Conservation (phyloP, 2,888 invertebrate genomes). For the Rosalia funebris region DNA sequence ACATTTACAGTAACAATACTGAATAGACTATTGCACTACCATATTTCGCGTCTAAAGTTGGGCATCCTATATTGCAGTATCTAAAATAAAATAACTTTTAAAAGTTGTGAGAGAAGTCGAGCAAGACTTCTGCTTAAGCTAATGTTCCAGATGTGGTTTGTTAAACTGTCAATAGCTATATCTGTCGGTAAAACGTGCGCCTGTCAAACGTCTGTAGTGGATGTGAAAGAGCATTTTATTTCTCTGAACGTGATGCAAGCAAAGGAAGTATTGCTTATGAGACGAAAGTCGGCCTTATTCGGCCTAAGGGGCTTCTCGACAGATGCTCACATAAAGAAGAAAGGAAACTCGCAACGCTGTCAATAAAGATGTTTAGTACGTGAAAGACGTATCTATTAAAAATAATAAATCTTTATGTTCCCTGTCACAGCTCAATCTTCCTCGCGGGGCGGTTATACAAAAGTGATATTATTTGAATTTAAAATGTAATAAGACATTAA, state of each 20-base stretch:
- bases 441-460: too few relatives aligned
- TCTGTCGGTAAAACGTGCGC: not conserved
- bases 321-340: not conserved
- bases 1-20: too few relatives aligned
- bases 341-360: conserved; percentile 1
- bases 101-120: not conserved
- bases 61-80: too few relatives aligned
- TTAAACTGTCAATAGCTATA: conserved; percentile 7
- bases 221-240: conserved; percentile 6
- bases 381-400: conserved; percentile 2
- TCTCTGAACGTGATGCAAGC: conserved; percentile 6
- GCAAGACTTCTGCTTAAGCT: not conserved
- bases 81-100: too few relatives aligned
- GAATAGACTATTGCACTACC: too few relatives aligned
- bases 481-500: too few relatives aligned
- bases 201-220: conserved; percentile 4
- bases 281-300: conserved; percentile 6
- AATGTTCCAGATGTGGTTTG: conserved; percentile 5
- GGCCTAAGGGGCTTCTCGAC: not conserved
- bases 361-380: conserved; percentile 3
- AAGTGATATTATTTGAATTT: too few relatives aligned
- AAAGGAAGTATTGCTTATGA: conserved; percentile 12
- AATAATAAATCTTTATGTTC: conserved; percentile 2
- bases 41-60: too few relatives aligned
- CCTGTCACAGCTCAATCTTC: not conserved